phyloP scores from a whole-genome alignment of 2,797 vertebrate genomes.

The Momotus momota region DNA sequence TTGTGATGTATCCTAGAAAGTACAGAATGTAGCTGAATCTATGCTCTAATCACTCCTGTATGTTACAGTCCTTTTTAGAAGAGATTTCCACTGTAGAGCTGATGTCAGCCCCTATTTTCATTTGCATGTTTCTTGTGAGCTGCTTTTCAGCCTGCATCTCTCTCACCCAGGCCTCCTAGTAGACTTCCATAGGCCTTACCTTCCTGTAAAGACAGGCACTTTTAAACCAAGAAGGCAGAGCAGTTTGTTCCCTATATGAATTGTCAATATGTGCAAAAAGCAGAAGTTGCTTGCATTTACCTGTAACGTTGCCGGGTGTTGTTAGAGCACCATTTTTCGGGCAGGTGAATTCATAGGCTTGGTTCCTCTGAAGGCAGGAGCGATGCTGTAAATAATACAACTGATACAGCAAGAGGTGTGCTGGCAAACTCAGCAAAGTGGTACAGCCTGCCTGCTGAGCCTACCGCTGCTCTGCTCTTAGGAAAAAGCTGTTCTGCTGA shows the following conservation, averaged over 20 bases:
- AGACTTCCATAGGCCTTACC: background rate
- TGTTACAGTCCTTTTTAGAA: background rate
- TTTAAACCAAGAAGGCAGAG: background rate
- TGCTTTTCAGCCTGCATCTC: background rate
- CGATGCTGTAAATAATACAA: background rate
- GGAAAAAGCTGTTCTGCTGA: background rate
- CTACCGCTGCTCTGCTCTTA: background rate
- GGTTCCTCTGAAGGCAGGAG: background rate
- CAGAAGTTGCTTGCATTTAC: background rate
- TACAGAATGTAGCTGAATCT: background rate
- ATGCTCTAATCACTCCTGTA: background rate
- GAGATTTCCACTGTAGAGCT: background rate
- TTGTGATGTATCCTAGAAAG: background rate
- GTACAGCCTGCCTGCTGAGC: background rate
- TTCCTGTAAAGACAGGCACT: background rate
- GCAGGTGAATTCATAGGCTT: background rate
- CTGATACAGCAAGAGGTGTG: fast-evolving
- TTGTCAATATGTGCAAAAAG: background rate
- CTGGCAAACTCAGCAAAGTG: background rate
- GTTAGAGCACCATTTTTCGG: background rate
- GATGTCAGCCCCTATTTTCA: background rate
- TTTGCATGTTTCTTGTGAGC: background rate
- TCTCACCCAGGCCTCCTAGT: background rate
- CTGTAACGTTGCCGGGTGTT: fast-evolving
- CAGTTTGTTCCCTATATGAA: background rate